Conservation (phyloP, 37 sponge, comb jelly and placozoan species). For the Cladorhizidae sp. region DNA sequence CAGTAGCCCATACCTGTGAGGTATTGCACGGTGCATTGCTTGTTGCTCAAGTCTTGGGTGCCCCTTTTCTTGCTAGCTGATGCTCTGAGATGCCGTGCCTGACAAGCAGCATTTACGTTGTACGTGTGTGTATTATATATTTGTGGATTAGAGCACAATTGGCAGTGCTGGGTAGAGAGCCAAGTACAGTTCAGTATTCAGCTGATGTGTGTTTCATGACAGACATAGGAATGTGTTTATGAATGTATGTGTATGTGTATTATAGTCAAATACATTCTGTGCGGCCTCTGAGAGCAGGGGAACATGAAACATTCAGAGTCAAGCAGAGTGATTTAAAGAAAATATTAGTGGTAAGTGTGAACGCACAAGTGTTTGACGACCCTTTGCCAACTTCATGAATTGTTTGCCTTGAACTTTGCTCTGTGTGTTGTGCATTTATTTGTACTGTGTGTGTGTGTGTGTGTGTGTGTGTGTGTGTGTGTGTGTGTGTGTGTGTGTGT, state of each 20-base stretch:
- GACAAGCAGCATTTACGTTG: too few species aligned
- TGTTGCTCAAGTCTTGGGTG: too few species aligned
- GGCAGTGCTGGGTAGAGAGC: too few species aligned
- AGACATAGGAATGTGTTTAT: neutral
- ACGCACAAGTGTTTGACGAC: neutral
- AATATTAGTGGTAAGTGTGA: slow-evolving; percentile 36
- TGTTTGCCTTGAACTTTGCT: neutral
- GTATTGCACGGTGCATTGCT: too few species aligned
- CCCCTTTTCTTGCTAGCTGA: too few species aligned
- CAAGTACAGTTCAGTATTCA: too few species aligned
- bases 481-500: neutral
- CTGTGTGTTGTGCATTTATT: neutral
- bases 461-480: neutral
- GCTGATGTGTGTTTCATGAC: neutral
- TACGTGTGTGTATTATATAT: too few species aligned
- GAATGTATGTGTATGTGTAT: neutral
- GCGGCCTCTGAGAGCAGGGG: slow-evolving; percentile 51
- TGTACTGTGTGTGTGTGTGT: neutral
- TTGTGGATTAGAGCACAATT: too few species aligned
- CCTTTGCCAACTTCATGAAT: neutral
- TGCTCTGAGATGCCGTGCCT: too few species aligned
- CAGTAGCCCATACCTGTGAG: too few species aligned
- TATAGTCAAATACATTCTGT: slow-evolving; percentile 75
- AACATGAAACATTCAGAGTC: slow-evolving; percentile 69
- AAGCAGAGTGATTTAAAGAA: slow-evolving; percentile 68